A percentile compares a stretch with the other conserved stretches of the same genome.
Evolutionary conservation across 1,140 invertebrate genomes (phyloP).

Genomic region (Gonioctena quinquepunctata): DNA sequence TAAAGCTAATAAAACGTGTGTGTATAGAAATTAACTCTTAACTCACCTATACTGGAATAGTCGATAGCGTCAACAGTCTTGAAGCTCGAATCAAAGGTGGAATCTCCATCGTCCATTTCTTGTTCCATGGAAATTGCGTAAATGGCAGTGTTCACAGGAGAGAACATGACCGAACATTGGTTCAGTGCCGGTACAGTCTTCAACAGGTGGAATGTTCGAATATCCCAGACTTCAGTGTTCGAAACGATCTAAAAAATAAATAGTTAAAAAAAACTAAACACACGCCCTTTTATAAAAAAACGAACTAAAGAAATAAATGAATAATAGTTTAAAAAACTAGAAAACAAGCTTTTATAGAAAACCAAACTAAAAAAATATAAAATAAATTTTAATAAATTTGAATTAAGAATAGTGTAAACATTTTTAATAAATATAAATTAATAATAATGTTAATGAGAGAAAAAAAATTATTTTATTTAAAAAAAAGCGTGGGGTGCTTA

Average conservation of each 20-base stretch:
- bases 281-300: too few species aligned
- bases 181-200: slow-evolving; percentile 91
- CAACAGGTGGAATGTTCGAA: slow-evolving; percentile 91
- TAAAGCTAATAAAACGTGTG: too few species aligned
- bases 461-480: too few species aligned
- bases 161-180: slow-evolving; percentile 80
- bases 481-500: too few species aligned
- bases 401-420: too few species aligned
- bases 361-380: too few species aligned
- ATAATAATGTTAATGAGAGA: too few species aligned
- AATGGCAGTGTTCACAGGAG: slow-evolving; percentile 69
- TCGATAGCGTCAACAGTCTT: slow-evolving; percentile 92
- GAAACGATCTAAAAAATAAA: slow-evolving; percentile 66
- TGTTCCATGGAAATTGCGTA: slow-evolving; percentile 61
- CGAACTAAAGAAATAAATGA: too few species aligned
- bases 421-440: too few species aligned
- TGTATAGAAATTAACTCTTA: not conserved
- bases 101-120: slow-evolving; percentile 54
- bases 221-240: slow-evolving; percentile 94
- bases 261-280: not conserved
- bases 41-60: slow-evolving; percentile 87
- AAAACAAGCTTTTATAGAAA: too few species aligned
- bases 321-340: too few species aligned
- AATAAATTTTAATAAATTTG: too few species aligned
- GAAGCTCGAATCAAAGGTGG: slow-evolving; percentile 83